Evolutionary conservation across 2,888 invertebrate genomes (phyloP).

Genomic region (Nymphalis c-album): DNA sequence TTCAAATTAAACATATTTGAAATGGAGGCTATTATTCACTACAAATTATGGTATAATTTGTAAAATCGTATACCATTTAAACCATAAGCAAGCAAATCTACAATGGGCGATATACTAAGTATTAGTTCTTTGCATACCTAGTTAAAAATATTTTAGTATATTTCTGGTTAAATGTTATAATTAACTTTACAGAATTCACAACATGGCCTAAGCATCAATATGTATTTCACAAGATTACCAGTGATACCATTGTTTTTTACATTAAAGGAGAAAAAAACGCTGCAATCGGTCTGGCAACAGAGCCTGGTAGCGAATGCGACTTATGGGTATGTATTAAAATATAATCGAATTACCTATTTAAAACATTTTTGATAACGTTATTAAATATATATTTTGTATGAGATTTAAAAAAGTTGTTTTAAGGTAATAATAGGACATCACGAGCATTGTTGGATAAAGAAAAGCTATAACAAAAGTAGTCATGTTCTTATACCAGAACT

Average conservation of each 20-base stretch:
- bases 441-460: conserved; percentile 25
- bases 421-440: conserved; percentile 27
- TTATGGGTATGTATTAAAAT: conserved; percentile 28
- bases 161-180: not conserved
- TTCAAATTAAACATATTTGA: too few species aligned
- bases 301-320: conserved; percentile 19
- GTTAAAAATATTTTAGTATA: not conserved
- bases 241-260: conserved; percentile 24
- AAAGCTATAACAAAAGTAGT: conserved; percentile 8
- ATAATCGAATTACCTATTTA: not conserved
- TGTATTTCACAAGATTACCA: conserved; percentile 32
- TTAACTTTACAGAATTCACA: conserved; percentile 24
- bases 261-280: conserved; percentile 26
- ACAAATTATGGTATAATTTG: too few species aligned
- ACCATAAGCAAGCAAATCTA: not conserved
- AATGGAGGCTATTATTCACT: too few species aligned
- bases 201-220: conserved; percentile 30
- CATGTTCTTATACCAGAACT: conserved; percentile 49
- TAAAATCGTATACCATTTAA: too few species aligned
- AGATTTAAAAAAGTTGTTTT: not conserved
- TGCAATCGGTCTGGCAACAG: conserved; percentile 9
- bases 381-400: too few species aligned
- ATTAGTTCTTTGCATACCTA: not conserved
- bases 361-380: not conserved
- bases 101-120: not conserved